phyloP scores from a whole-genome alignment of 2,888 invertebrate genomes.

The Epistrophe grossulariae region DNA sequence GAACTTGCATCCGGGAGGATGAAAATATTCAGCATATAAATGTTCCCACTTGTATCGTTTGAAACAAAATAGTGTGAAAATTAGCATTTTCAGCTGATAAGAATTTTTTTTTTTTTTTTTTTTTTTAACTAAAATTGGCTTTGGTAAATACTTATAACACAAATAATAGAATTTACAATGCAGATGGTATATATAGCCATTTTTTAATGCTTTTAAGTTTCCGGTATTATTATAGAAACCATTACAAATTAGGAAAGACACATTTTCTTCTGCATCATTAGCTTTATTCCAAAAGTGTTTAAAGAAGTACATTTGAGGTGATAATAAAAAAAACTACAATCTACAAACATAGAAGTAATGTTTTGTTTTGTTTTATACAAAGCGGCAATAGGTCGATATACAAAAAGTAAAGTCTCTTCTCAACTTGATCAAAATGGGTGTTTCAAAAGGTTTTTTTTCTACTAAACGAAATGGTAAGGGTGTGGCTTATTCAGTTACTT shows the following conservation, averaged over 20 bases:
- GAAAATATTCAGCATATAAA: conserved; percentile 45
- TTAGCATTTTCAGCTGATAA: conserved; percentile 18
- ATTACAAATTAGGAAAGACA: not conserved
- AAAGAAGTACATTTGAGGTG: not conserved
- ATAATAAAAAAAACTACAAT: not conserved
- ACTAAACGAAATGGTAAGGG: too few relatives aligned
- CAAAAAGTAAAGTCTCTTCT: too few relatives aligned
- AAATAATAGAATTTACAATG: not conserved
- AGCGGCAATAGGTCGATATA: too few relatives aligned
- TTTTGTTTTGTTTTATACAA: not conserved
- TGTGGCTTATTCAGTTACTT: too few relatives aligned
- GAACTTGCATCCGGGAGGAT: conserved; percentile 70
- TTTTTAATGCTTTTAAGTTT: not conserved
- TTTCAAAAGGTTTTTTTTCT: too few relatives aligned
- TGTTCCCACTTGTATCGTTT: conserved; percentile 54
- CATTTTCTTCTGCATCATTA: conserved; percentile 3
- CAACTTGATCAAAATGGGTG: too few relatives aligned
- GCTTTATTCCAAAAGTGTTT: not conserved
- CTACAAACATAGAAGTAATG: not conserved
- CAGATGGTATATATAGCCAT: not conserved
- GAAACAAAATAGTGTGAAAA: conserved; percentile 10
- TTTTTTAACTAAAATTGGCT: not conserved
- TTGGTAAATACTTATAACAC: not conserved
- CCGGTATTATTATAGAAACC: not conserved
- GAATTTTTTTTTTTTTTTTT: not conserved